Evolutionary conservation across 1,140 invertebrate species (phyloP).

Genomic region (Sycophila sp.): DNA sequence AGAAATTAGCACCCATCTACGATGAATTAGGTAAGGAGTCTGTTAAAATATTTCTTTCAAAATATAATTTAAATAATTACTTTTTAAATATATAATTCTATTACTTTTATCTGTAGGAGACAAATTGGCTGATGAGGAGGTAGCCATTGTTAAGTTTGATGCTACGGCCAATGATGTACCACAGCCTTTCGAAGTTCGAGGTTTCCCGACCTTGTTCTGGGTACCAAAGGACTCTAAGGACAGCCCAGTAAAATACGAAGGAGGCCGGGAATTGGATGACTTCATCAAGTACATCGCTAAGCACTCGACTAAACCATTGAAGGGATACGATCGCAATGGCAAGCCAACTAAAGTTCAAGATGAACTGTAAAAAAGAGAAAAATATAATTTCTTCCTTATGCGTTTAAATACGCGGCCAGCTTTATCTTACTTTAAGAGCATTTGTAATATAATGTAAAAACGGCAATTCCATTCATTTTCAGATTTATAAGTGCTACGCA

Average conservation of each 20-base stretch:
- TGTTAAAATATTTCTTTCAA: neutral
- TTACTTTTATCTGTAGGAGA: constrained; percentile 73
- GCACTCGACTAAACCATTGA: constrained; percentile 89
- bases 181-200: constrained; percentile 88
- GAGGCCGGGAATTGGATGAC: constrained; percentile 93
- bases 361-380: constrained; percentile 71
- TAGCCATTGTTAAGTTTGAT: constrained; percentile 97
- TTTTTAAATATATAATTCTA: neutral
- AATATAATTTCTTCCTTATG: neutral
- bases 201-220: constrained; percentile 99
- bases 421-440: neutral
- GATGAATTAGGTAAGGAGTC: constrained; percentile 83
- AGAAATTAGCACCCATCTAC: constrained; percentile 91
- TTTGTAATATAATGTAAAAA: constrained; percentile 11
- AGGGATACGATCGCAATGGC: constrained; percentile 88
- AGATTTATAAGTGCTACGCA: too few species aligned
- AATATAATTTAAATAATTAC: neutral
- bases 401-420: neutral
- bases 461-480: too few species aligned
- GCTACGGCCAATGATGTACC: constrained; percentile 99
- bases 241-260: constrained; percentile 91
- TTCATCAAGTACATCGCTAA: constrained; percentile 97
- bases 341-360: constrained; percentile 79
- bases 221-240: constrained; percentile 85
- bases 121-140: constrained; percentile 88